Conservation (phyloP, 2,797 vertebrate genomes). For the Poecilia wingei region DNA sequence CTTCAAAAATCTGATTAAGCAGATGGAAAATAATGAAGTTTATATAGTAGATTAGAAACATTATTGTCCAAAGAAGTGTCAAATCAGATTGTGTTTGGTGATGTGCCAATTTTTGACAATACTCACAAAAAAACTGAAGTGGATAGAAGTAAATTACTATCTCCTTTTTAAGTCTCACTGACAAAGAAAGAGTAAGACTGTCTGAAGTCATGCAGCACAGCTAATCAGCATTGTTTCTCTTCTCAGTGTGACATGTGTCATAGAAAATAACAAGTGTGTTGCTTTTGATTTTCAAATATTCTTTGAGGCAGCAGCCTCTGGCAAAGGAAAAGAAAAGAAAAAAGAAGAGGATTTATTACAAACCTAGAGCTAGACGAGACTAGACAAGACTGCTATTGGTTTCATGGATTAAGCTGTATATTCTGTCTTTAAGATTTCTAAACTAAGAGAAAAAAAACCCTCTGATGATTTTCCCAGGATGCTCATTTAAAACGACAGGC, state of each 20-base stretch:
- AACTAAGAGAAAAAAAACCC: slow-evolving; percentile 18
- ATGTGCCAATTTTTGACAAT: slow-evolving; percentile 1
- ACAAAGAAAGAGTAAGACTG: slow-evolving; percentile 27
- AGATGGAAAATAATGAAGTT: background rate
- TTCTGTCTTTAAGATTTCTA: slow-evolving; percentile 38
- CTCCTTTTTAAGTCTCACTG: slow-evolving; percentile 8
- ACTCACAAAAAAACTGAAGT: slow-evolving; percentile 12
- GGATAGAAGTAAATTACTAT: slow-evolving; percentile 7
- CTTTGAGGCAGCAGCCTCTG: slow-evolving; percentile 42
- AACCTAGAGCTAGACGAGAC: slow-evolving; percentile 21
- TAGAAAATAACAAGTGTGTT: slow-evolving; percentile 56
- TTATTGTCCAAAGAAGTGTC: background rate
- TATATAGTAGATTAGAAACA: background rate
- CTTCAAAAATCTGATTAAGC: slow-evolving; percentile 89
- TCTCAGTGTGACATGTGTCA: slow-evolving; percentile 41
- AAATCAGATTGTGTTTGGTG: slow-evolving; percentile 6
- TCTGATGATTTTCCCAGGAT: slow-evolving; percentile 57
- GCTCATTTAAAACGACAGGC: slow-evolving; percentile 64
- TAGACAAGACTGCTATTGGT: slow-evolving; percentile 30
- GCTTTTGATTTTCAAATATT: slow-evolving; percentile 52
- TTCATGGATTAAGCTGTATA: slow-evolving; percentile 54
- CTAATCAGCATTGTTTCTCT: slow-evolving; percentile 43
- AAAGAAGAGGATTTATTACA: slow-evolving; percentile 33
- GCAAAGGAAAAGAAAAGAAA: slow-evolving; percentile 24
- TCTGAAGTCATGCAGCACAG: slow-evolving; percentile 28